phyloP scores from a whole-genome alignment of 2,113 vertebrate genomes.

The Murina feae region DNA sequence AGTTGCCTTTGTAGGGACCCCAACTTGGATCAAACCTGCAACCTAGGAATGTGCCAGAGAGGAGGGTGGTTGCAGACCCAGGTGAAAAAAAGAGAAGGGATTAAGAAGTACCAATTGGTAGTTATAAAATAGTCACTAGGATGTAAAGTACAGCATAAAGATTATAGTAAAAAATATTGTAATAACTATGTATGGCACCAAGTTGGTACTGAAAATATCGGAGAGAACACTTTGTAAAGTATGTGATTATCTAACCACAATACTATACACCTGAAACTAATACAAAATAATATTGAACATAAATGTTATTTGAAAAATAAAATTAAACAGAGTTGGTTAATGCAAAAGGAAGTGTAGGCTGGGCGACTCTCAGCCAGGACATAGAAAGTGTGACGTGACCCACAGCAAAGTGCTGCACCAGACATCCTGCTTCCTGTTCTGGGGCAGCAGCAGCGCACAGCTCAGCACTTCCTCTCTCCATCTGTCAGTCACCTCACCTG shows the following conservation, averaged over 20 bases:
- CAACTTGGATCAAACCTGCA: neutral
- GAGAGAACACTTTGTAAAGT: too few relatives aligned
- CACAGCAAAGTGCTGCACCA: neutral
- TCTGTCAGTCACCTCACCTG: neutral
- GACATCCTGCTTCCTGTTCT: conserved; percentile 26
- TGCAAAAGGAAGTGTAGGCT: neutral
- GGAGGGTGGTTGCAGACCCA: neutral
- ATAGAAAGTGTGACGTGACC: neutral
- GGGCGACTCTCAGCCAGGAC: neutral
- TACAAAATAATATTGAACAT: neutral
- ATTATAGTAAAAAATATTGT: too few relatives aligned
- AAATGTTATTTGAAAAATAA: neutral
- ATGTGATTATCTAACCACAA: too few relatives aligned
- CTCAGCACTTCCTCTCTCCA: neutral
- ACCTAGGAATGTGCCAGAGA: neutral
- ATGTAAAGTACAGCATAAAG: too few relatives aligned
- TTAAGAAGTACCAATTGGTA: neutral
- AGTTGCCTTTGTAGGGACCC: neutral
- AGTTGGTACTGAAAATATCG: too few relatives aligned
- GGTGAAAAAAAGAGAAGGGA: neutral
- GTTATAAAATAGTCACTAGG: neutral
- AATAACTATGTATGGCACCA: too few relatives aligned
- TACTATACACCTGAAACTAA: neutral
- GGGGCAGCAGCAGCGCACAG: neutral
- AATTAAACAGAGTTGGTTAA: neutral